These are phyloP conservation scores for Anarsia innoxiella DNA, from an alignment of 2,888 invertebrate species.

Conservation along the genomic window DNA sequence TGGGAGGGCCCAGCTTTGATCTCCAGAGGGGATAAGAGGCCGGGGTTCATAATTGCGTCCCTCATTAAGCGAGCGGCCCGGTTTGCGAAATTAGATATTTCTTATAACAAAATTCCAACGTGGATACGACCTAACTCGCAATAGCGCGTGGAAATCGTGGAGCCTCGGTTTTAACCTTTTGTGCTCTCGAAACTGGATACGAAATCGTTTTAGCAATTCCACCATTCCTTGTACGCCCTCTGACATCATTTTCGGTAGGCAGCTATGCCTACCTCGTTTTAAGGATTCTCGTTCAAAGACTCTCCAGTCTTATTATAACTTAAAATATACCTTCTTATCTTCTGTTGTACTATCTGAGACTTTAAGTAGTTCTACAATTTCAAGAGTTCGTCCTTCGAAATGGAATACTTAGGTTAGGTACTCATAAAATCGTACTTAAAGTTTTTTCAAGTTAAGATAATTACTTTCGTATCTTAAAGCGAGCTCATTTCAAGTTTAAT, in stretches of 20 bases:
- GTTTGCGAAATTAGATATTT: constrained; percentile 46
- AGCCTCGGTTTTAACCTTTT: constrained; percentile 5
- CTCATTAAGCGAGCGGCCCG: constrained; percentile 42
- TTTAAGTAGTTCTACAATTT: neutral
- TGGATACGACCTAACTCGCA: constrained; percentile 12
- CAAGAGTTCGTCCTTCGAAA: no score
- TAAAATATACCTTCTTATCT: no score
- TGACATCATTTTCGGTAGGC: no score
- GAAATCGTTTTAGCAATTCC: no score
- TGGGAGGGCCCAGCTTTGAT: constrained; percentile 26
- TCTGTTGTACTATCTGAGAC: neutral
- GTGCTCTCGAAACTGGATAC: neutral
- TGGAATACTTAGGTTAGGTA: no score
- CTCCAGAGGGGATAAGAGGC: constrained; percentile 38
- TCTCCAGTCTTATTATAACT: no score
- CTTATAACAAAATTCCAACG: constrained; percentile 38
- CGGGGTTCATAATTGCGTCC: constrained; percentile 47
- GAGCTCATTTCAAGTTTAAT: neutral
- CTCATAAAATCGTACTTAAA: no score
- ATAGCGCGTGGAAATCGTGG: neutral
- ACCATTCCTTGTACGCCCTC: no score
- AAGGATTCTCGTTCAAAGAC: no score
- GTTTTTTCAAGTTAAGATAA: no score
- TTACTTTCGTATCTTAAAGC: neutral
- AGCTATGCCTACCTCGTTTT: no score